Evolutionary conservation across 2,113 vertebrate species (phyloP), one percentile per base, ranked within the genome.

Genomic region (Otolemur garnettii): DNA sequence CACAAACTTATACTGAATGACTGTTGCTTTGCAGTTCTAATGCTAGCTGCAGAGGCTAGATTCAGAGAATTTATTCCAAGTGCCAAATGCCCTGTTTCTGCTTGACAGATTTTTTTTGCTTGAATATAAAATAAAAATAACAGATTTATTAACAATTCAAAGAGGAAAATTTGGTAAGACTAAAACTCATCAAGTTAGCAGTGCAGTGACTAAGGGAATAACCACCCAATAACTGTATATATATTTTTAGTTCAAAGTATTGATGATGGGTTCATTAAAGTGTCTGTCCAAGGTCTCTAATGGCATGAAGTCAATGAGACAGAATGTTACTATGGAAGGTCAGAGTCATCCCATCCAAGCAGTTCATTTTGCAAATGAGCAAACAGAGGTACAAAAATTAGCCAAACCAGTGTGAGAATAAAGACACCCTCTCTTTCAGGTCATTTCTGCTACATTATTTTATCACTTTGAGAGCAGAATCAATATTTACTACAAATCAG

Each of bases 21-120:
- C 45, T 94, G 1, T 53, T 93, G 21, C 6, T 93, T 17, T 82
- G 80, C 35, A 28, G 86, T 94, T 97, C 24, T 5, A 92, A 96
- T 96, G 24, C 0, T 53, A 95, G 64, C 84, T 35, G 60, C 62
- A 42, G 91, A 64, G 4, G 9, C 60, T 90, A 33, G 28, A 94
- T 82, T 45, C 26, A 87, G 72, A 94, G 9, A 86, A 28, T 53
- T n/a, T 62, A 53, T 84, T 85, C 18, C 53, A 38, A 96, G 21
- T 89, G 12, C 22, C 45, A 79, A 7, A 12, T 93, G 28, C 3
- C 87, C 45, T 13, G 0, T 21, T 19, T 7, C 79, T 91, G 33
- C 15, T 69, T 17, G 3, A 24, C 13, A 92, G 55, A 83, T 59
- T 4, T 74, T 50, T 82, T 24, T 57, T 30, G n/a, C 66, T 45